Evolutionary conservation across 2,113 vertebrate genomes (phyloP).

Genomic region (Centropus unirufus): DNA sequence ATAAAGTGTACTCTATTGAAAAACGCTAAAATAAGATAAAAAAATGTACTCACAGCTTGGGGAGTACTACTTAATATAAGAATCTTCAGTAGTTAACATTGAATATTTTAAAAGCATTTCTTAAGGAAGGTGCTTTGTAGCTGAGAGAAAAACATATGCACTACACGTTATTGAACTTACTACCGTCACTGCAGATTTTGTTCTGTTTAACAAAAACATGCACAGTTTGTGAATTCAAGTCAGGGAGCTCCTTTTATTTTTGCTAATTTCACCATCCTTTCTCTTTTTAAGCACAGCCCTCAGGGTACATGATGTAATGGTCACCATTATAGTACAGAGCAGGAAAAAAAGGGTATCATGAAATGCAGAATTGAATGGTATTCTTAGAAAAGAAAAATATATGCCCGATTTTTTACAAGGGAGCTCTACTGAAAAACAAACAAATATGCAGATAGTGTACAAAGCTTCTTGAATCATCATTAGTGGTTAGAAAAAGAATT

Average conservation of each 20-base stretch:
- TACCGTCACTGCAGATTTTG: constrained; percentile 74
- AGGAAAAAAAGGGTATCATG: constrained; percentile 75
- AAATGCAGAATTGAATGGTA: constrained; percentile 76
- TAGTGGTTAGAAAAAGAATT: constrained; percentile 49
- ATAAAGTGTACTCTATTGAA: background rate
- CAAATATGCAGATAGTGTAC: constrained; percentile 73
- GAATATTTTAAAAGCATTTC: constrained; percentile 63
- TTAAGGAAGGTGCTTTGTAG: constrained; percentile 68
- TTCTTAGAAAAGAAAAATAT: constrained; percentile 75
- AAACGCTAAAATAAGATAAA: constrained; percentile 25
- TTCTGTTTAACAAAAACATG: constrained; percentile 82
- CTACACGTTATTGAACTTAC: constrained; percentile 71
- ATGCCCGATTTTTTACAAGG: constrained; percentile 65
- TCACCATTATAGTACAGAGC: constrained; percentile 67
- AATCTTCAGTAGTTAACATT: constrained; percentile 57
- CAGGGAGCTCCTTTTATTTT: constrained; percentile 79
- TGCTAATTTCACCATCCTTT: constrained; percentile 78
- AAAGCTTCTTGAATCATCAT: constrained; percentile 70
- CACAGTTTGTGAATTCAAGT: constrained; percentile 77
- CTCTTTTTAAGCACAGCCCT: constrained; percentile 76
- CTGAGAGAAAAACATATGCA: constrained; percentile 67
- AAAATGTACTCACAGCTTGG: constrained; percentile 36
- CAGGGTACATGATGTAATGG: constrained; percentile 79
- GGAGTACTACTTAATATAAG: constrained; percentile 58
- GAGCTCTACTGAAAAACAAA: constrained; percentile 68